Evolutionary conservation across 2,888 invertebrate species (phyloP).

Genomic region (Apocheima hispidaria): DNA sequence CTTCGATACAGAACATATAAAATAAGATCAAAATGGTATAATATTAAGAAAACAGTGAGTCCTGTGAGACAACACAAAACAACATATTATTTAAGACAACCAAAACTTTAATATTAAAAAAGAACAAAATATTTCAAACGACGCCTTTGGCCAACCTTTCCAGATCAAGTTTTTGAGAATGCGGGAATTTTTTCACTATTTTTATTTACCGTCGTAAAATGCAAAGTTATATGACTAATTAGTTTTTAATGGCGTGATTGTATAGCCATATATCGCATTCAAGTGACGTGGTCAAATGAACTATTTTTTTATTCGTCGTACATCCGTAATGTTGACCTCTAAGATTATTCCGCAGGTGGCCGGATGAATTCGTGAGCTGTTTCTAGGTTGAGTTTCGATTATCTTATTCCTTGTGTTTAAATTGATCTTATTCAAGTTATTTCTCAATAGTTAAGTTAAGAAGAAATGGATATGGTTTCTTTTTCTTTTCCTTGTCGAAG

Average conservation of each 20-base stretch:
- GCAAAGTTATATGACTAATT: slow-evolving; percentile 27
- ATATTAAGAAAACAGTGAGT: too few relatives aligned
- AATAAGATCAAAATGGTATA: too few relatives aligned
- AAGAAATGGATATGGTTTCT: too few relatives aligned
- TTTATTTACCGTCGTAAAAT: slow-evolving; percentile 34
- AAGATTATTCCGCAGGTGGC: slow-evolving; percentile 9
- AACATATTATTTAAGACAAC: neutral
- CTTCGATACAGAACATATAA: too few relatives aligned
- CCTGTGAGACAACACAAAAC: neutral
- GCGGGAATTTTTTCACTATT: slow-evolving; percentile 22
- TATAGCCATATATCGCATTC: slow-evolving; percentile 6
- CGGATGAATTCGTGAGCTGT: slow-evolving; percentile 6
- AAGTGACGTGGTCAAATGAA: slow-evolving; percentile 5
- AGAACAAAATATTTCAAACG: slow-evolving; percentile 14
- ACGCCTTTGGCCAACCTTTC: slow-evolving; percentile 14
- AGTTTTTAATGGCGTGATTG: slow-evolving; percentile 15
- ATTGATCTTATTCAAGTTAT: too few relatives aligned
- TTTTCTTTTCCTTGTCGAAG: too few relatives aligned
- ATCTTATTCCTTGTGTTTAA: neutral
- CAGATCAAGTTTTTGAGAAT: slow-evolving; percentile 30
- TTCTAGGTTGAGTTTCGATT: neutral
- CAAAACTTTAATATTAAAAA: slow-evolving; percentile 10
- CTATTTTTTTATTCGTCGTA: slow-evolving; percentile 6
- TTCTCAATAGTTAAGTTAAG: too few relatives aligned
- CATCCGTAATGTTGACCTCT: slow-evolving; percentile 33